Conservation (phyloP, 2,797 vertebrate species). For the Lagorchestes hirsutus region DNA sequence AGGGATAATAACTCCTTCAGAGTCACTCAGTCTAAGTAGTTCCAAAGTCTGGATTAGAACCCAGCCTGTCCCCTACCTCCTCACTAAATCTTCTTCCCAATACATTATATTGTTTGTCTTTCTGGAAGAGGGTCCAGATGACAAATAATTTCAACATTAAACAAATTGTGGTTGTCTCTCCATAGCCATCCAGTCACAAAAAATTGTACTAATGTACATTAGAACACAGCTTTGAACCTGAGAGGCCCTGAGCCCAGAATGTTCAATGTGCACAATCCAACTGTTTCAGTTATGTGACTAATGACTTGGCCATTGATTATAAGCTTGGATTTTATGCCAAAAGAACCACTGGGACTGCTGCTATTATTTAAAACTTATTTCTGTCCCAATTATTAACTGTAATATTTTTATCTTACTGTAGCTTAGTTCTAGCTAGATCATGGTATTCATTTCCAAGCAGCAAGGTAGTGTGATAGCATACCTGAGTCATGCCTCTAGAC, state of each 20-base stretch:
- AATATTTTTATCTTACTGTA: background rate
- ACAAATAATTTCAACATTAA: background rate
- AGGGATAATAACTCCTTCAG: background rate
- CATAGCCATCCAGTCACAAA: background rate
- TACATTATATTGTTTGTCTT: background rate
- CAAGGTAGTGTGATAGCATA: background rate
- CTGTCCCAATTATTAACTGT: background rate
- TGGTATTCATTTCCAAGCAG: background rate
- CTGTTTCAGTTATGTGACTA: background rate
- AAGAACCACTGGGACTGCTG: background rate
- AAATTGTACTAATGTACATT: background rate
- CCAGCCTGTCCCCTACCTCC: background rate
- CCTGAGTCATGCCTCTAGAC: background rate
- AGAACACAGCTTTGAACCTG: background rate
- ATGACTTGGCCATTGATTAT: background rate
- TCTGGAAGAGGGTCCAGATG: background rate
- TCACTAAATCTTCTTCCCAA: background rate
- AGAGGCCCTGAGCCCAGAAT: background rate
- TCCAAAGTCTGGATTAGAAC: background rate
- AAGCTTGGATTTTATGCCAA: background rate
- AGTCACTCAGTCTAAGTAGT: background rate
- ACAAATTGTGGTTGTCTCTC: background rate
- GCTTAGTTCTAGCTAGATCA: background rate
- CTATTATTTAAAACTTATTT: background rate
- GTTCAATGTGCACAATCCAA: background rate